Evolutionary conservation across 2,113 vertebrate genomes (phyloP), one percentile per base, ranked within the genome.

Genomic region (Bubo scandiacus): DNA sequence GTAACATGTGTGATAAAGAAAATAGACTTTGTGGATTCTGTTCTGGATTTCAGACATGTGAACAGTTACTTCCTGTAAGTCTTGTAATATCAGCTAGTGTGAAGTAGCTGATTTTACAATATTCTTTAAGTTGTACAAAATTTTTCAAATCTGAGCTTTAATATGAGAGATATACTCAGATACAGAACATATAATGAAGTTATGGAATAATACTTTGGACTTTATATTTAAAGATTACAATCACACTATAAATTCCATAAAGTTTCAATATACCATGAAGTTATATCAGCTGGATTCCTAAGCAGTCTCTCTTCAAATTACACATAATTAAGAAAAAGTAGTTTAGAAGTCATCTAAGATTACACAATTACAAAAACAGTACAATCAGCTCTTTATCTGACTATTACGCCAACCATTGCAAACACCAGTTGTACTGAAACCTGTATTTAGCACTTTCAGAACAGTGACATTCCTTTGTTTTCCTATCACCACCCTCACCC

Each of bases 1-100:
- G 98, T 98, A 98, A 98, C 98, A 97, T 94, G 94, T 96, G 68
- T 95, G 96, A 93, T 90, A 97, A 90, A 97, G 97, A 93, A 97
- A 97, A 95, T 4, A 92, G 70, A 92, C 68, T 87, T 84, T 91
- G 83, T n/a, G 75, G 62, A 93, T 90, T 97, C 93, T 94, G 29
- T 62, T 84, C 95, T 93, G 87, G 74, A 95, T 97, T 97, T 98
- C 96, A 98, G 97, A 97, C 95, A 96, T 3, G 36, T 66, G 62
- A 91, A 96, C 26, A 66, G 82, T 8, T 55, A 92, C 67, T 88
- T 85, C 52, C 67, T 54, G 1, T 23, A 57, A 29, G 38, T 51
- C 43, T 75, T 94, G 94, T 85, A 97, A 97, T 21, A 98, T 67
- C 90, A 97, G 96, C 92, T 96, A 96, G 49, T 11, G n/a, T 66